Evolutionary conservation across 2,888 invertebrate species (phyloP).

Genomic region (Lasioglossum vierecki): DNA sequence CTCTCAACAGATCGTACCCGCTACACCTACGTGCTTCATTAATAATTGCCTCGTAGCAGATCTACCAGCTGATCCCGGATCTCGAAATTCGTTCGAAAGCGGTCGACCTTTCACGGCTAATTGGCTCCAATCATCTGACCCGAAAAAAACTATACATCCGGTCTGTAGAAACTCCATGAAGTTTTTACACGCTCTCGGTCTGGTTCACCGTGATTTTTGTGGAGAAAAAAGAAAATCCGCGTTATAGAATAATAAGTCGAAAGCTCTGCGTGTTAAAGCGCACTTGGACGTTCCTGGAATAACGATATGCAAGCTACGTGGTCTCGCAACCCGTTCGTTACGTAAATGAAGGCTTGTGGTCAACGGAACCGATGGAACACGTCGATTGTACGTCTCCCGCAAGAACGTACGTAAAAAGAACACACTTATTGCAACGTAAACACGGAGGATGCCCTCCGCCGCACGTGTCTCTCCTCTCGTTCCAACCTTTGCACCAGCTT

Average conservation of each 20-base stretch:
- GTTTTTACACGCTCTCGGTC: not conserved
- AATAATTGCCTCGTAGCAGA: constrained; percentile 51
- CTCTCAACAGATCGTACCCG: constrained; percentile 26
- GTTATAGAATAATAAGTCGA: not conserved
- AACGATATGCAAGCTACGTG: constrained; percentile 49
- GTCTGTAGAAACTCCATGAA: not conserved
- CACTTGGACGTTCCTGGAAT: constrained; percentile 37
- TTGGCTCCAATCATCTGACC: constrained; percentile 3
- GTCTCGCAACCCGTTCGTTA: constrained; percentile 58
- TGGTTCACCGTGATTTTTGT: not conserved
- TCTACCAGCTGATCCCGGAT: constrained; percentile 66
- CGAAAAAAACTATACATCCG: not conserved
- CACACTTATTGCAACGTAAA: constrained; percentile 3
- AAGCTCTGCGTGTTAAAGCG: not conserved
- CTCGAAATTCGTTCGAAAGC: constrained; percentile 51
- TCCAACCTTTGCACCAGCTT: not conserved
- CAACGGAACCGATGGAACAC: constrained; percentile 54
- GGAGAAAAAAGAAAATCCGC: too few relatives aligned
- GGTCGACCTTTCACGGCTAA: constrained; percentile 52
- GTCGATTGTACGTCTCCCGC: not conserved
- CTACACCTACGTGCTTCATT: constrained; percentile 59
- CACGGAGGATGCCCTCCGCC: not conserved
- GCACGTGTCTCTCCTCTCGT: not conserved
- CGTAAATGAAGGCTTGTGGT: constrained; percentile 62
- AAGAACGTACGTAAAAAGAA: constrained; percentile 2